phyloP scores from a whole-genome alignment of 2,797 vertebrate genomes.

The Eulemur albifrons region DNA sequence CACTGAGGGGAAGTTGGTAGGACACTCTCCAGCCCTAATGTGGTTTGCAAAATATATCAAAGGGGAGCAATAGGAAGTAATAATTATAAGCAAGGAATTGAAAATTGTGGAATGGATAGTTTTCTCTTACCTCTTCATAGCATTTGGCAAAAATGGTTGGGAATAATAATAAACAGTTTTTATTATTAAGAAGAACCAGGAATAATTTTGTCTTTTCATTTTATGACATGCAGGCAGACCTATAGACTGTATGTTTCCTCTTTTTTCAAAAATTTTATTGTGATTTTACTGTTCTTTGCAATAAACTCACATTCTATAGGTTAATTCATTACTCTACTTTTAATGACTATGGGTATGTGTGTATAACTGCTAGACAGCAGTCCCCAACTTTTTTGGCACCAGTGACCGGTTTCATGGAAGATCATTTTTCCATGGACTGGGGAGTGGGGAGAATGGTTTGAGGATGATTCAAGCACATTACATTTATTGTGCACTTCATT shows the following conservation, averaged over 20 bases:
- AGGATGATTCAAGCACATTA: no score
- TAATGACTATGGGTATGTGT: not conserved
- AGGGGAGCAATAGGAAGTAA: slow-evolving; percentile 12
- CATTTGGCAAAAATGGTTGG: not conserved
- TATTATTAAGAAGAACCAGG: not conserved
- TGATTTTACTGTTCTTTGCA: not conserved
- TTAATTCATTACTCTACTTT: slow-evolving; percentile 10
- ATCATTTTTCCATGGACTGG: no score
- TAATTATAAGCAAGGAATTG: slow-evolving; percentile 15
- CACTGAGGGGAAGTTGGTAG: not conserved
- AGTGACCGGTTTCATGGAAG: no score
- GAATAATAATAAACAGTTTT: not conserved
- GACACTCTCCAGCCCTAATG: slow-evolving; percentile 22
- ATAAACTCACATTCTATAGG: not conserved
- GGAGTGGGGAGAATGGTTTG: no score
- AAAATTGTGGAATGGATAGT: not conserved
- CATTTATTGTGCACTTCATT: no score
- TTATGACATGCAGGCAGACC: not conserved
- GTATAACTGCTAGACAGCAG: not conserved
- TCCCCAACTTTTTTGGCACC: no score
- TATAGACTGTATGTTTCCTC: not conserved
- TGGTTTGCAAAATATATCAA: slow-evolving; percentile 67
- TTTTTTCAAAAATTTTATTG: not conserved
- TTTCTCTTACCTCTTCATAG: not conserved
- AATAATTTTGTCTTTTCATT: slow-evolving; percentile 26